Evolutionary conservation across 1,140 invertebrate species (phyloP).

Genomic region (Ips typographus): DNA sequence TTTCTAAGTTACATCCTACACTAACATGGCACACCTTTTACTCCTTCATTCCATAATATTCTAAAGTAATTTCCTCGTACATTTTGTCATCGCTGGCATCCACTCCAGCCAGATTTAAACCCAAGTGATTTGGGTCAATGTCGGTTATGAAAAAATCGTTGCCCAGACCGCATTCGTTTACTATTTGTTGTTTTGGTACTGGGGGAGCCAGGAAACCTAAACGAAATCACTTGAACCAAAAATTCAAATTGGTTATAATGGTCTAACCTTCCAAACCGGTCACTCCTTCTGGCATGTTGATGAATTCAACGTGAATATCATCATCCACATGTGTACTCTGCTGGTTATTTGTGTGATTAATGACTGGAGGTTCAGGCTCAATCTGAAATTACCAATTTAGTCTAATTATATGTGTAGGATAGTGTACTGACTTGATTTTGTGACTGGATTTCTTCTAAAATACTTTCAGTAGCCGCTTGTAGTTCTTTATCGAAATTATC

Average conservation of each 20-base stretch:
- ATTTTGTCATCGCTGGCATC: slow-evolving; percentile 56
- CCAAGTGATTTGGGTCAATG: slow-evolving; percentile 56
- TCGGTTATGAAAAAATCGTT: slow-evolving; percentile 60
- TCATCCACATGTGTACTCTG: slow-evolving; percentile 6
- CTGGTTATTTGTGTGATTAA: background rate
- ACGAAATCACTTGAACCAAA: slow-evolving; percentile 10
- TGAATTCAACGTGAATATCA: slow-evolving; percentile 35
- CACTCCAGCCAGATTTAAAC: slow-evolving; percentile 56
- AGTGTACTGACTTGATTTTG: slow-evolving; percentile 22
- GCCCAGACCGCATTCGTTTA: slow-evolving; percentile 59
- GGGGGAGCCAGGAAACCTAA: slow-evolving; percentile 61
- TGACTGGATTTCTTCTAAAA: slow-evolving; percentile 42
- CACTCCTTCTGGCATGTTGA: slow-evolving; percentile 46
- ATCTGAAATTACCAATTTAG: background rate
- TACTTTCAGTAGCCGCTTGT: slow-evolving; percentile 51
- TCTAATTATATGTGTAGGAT: background rate
- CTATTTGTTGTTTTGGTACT: slow-evolving; percentile 59
- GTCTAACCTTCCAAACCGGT: slow-evolving; percentile 45
- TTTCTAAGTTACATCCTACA: no score
- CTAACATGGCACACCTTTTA: background rate
- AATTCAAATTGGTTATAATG: background rate
- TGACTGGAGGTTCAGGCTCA: background rate
- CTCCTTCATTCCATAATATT: slow-evolving; percentile 51
- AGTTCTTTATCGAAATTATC: slow-evolving; percentile 46
- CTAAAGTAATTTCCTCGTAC: slow-evolving; percentile 61